A percentile compares a stretch with the other conserved stretches of the same genome.
Conservation (phyloP, 2,888 invertebrate species). For the Temnothorax rugatulus region DNA sequence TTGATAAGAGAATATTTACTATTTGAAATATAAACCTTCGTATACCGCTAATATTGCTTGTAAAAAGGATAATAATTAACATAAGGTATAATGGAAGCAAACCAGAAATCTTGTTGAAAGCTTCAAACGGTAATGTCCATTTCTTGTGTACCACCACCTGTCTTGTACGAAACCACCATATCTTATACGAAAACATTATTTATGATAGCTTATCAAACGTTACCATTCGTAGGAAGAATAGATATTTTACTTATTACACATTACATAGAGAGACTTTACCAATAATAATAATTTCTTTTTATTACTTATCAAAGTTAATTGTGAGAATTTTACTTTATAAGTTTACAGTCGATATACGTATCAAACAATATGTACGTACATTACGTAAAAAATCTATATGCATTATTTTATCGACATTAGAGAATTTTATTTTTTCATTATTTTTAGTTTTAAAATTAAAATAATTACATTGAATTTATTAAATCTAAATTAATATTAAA, state of each 20-base stretch:
- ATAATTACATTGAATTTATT: neutral
- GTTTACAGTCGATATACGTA: neutral
- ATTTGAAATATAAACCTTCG: neutral
- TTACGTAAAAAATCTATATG: neutral
- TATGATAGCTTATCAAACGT: neutral
- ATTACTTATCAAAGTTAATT: neutral
- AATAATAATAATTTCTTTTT: neutral
- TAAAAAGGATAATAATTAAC: neutral
- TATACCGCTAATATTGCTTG: neutral
- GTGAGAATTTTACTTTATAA: neutral
- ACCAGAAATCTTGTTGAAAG: neutral
- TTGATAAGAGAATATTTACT: neutral
- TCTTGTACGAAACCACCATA: neutral
- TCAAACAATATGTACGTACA: neutral
- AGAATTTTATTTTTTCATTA: neutral
- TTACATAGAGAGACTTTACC: neutral
- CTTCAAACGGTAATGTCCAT: constrained; percentile 17
- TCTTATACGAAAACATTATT: neutral
- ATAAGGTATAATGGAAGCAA: neutral
- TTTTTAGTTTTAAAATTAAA: neutral
- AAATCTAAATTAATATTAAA: neutral
- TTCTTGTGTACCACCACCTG: neutral
- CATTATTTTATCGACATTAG: neutral
- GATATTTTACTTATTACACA: neutral
- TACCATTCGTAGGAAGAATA: neutral